Evolutionary conservation across 2,113 vertebrate genomes (phyloP).

Genomic region (Lepus americanus): DNA sequence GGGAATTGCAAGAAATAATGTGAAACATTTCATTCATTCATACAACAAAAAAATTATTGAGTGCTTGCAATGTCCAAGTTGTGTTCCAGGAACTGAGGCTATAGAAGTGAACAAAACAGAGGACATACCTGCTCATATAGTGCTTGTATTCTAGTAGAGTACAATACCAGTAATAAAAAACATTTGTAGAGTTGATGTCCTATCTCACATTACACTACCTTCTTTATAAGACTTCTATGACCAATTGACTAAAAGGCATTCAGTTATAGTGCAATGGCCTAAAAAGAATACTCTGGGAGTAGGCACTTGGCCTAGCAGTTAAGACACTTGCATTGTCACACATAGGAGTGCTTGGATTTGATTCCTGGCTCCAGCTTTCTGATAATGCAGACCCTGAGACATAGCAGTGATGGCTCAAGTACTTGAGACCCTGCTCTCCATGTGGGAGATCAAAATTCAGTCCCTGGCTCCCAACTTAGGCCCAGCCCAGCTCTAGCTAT

Average conservation of each 20-base stretch:
- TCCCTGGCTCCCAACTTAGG: too few relatives aligned
- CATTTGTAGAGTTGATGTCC: neutral
- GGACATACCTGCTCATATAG: neutral
- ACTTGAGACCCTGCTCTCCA: too few relatives aligned
- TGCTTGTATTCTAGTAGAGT: neutral
- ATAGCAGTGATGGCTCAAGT: too few relatives aligned
- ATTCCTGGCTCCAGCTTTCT: too few relatives aligned
- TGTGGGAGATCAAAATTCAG: too few relatives aligned
- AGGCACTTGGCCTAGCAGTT: too few relatives aligned
- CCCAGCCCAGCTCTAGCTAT: too few relatives aligned
- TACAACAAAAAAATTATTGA: constrained; percentile 3
- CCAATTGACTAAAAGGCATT: neutral
- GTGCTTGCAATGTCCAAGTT: neutral
- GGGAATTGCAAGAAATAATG: neutral
- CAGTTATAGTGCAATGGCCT: neutral
- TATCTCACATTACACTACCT: neutral
- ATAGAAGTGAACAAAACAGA: neutral
- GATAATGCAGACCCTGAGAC: too few relatives aligned
- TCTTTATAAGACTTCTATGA: neutral
- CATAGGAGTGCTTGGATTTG: too few relatives aligned
- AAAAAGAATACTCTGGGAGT: neutral
- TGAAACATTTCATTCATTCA: constrained; percentile 15
- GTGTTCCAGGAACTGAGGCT: neutral
- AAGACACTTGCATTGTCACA: too few relatives aligned
- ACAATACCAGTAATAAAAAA: neutral